Percentiles rank a stretch among this genome's conserved stretches.
phyloP scores from a whole-genome alignment of 2,113 vertebrate species.

The Psammodynastes pulverulentus region DNA sequence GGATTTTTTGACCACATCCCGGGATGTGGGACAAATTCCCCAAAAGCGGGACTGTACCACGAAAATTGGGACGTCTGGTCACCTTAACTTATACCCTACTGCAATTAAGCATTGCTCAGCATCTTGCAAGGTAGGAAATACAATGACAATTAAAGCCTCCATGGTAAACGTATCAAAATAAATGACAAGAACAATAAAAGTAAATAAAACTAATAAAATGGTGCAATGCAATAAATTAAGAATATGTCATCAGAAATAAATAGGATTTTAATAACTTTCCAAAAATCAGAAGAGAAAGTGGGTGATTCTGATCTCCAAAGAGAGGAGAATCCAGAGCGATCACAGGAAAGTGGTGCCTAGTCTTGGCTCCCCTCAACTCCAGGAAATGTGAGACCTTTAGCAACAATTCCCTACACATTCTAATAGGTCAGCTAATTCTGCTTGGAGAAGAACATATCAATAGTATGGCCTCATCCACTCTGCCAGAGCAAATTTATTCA shows the following conservation, averaged over 20 bases:
- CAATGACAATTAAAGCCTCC: background rate
- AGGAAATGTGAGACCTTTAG: background rate
- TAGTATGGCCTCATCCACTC: background rate
- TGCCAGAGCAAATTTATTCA: background rate
- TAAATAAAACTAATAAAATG: background rate
- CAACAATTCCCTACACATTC: background rate
- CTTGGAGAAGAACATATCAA: background rate
- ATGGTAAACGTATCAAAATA: background rate
- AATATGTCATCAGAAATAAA: background rate
- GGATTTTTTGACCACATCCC: no score
- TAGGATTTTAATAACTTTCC: background rate
- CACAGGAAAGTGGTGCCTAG: background rate
- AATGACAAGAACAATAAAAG: background rate
- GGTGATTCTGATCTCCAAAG: background rate
- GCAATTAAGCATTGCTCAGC: background rate
- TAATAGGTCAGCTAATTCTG: background rate
- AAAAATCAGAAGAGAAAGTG: background rate
- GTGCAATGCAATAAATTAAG: background rate
- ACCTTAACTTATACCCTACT: background rate
- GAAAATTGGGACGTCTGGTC: no score
- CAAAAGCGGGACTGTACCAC: no score
- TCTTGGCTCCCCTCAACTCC: background rate
- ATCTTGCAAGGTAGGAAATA: background rate
- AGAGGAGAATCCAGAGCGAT: background rate
- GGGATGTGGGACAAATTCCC: no score